Conservation (phyloP, 2,113 vertebrate genomes). For the Condylura cristata region DNA sequence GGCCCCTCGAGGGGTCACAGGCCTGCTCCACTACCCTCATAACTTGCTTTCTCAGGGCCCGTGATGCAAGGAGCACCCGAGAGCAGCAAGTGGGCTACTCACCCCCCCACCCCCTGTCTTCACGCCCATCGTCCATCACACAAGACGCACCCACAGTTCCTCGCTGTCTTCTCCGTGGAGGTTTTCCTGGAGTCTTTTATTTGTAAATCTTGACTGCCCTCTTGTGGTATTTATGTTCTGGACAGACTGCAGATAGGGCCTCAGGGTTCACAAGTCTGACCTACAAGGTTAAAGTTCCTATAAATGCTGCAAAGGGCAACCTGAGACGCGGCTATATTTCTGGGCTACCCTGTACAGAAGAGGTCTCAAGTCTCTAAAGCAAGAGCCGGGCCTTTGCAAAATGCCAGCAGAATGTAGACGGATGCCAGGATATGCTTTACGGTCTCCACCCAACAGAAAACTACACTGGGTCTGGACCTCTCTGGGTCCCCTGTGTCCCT, state of each 20-base stretch:
- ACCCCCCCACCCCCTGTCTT: not conserved
- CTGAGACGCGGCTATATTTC: no score
- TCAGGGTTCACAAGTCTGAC: not conserved
- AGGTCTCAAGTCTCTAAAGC: fast-evolving
- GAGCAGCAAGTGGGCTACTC: fast-evolving
- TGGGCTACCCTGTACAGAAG: not conserved
- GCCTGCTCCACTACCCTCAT: no score
- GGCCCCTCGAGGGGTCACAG: no score
- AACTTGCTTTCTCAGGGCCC: not conserved
- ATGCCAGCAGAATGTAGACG: fast-evolving
- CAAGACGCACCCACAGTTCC: not conserved
- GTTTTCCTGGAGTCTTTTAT: not conserved
- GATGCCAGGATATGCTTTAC: not conserved
- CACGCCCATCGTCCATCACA: no score
- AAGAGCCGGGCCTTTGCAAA: not conserved
- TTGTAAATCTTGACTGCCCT: conserved; percentile 81
- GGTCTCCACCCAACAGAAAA: not conserved
- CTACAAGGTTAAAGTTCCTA: not conserved
- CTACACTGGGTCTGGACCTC: not conserved
- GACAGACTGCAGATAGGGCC: fast-evolving
- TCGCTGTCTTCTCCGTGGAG: fast-evolving
- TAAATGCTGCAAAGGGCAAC: no score
- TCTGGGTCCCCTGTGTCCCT: not conserved
- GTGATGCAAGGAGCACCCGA: not conserved
- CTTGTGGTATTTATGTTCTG: conserved; percentile 76